Evolutionary conservation across 2,888 invertebrate genomes (phyloP).

Genomic region (Leptopilina syphax): DNA sequence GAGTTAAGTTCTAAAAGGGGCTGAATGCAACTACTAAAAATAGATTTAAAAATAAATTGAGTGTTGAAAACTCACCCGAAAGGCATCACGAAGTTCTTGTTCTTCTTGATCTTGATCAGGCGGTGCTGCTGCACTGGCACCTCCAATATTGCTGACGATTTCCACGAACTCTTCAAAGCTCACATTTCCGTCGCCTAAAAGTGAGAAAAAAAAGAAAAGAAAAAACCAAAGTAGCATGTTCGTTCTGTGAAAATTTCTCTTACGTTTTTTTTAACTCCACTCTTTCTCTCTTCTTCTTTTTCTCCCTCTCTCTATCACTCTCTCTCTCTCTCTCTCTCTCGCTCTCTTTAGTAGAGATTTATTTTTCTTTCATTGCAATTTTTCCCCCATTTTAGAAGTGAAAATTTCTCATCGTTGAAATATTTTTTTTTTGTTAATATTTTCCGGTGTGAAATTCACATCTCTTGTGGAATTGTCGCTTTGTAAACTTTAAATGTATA

Average conservation of each 20-base stretch:
- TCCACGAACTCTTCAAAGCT: conserved; percentile 93
- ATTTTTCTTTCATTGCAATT: no score
- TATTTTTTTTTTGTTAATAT: no score
- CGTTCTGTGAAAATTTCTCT: no score
- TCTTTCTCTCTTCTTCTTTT: background rate
- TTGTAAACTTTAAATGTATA: background rate
- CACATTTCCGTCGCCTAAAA: conserved; percentile 89
- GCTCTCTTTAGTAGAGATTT: no score
- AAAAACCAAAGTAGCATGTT: no score
- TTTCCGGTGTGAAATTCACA: background rate
- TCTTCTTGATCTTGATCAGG: conserved; percentile 91
- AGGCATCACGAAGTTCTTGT: conserved; percentile 89
- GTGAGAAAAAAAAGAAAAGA: conserved; percentile 26
- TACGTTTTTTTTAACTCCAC: background rate
- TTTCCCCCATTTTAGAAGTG: no score
- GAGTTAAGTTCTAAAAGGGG: no score
- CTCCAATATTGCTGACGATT: conserved; percentile 87
- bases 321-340: background rate
- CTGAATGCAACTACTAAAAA: no score
- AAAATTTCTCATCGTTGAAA: no score
- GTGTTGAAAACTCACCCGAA: conserved; percentile 80
- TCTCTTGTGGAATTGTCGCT: background rate
- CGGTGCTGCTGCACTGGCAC: conserved; percentile 81
- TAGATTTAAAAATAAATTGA: conserved; percentile 19
- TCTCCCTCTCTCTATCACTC: conserved; percentile 11